Evolutionary conservation across 2,888 invertebrate species (phyloP), one percentile per base, ranked within the genome.

Genomic region (Meiosimyza platycephala): DNA sequence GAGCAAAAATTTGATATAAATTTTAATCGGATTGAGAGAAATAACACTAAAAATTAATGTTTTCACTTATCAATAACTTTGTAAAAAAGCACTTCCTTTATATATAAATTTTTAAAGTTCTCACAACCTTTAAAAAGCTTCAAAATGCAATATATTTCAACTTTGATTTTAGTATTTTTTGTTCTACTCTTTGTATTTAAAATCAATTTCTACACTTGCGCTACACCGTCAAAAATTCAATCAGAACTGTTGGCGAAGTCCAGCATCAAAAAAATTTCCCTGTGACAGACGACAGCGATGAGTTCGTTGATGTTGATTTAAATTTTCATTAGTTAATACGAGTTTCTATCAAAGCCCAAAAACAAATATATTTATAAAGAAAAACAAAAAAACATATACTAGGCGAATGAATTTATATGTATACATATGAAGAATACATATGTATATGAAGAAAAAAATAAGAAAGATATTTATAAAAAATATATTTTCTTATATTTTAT

Each of bases 241-340:
- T 69, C 64, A 65, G 69, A 57, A 73, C 72, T 73, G 72, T 69
- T 65, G 65, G 50, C 28, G 16, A 65, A 65, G 50, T 65, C 65
- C 65, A 50, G 65, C 52, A 50, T 28, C 50, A 50, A n/a, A 47
- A 40, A 62, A 40, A 40, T 28, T 40, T 33, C 40, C 60, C 40
- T 33, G 11, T 40, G 15, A 40, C 40, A 40, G 9, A 13, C 60
- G 60, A 16, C 28, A 4, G 28, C 28, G 28, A 28, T 28, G 4
- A 28, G 28, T 28, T 28, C 28, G 28, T 28, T 28, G 28, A 28
- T 28, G 28, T 28, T 62, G 60, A 62, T 62, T 62, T 62, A 2
- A 62, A n/a, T 62, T 62, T 62, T 62, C 15, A 40, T 62, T 62
- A 16, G 12, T 22, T 62, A 47, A 22, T 33, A 40, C 16, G 16